These are phyloP conservation scores for Sebastolobus alascanus DNA, from an alignment of 2,797 vertebrate species.

Conservation along the genomic window DNA sequence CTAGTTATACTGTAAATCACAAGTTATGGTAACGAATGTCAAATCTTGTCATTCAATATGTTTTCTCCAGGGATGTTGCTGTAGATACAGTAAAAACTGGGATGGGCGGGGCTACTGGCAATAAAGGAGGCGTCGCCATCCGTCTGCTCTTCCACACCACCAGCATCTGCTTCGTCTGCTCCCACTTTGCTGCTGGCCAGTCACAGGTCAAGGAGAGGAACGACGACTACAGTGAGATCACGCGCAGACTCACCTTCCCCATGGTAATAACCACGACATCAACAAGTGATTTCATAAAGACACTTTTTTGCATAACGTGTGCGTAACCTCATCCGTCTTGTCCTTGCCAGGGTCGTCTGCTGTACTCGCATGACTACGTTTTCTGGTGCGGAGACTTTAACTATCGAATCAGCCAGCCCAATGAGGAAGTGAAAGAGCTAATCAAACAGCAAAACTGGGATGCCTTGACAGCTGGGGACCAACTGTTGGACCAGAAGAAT, in stretches of 20 bases:
- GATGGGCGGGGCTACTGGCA: slow-evolving; percentile 98
- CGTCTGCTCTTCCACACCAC: slow-evolving; percentile 97
- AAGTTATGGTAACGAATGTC: not conserved
- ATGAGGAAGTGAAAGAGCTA: slow-evolving; percentile 97
- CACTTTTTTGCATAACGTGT: not conserved
- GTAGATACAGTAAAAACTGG: slow-evolving; percentile 99
- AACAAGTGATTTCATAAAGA: not conserved
- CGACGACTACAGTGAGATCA: slow-evolving; percentile 96
- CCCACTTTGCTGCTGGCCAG: slow-evolving; percentile 98
- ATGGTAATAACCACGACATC: slow-evolving; percentile 88
- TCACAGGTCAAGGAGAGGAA: slow-evolving; percentile 99
- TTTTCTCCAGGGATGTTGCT: slow-evolving; percentile 92
- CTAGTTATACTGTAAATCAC: no score
- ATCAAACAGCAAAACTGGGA: slow-evolving; percentile 97
- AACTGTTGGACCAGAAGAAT: slow-evolving; percentile 95
- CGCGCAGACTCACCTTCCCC: slow-evolving; percentile 94
- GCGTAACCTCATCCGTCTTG: not conserved
- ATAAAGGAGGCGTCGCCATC: slow-evolving; percentile 98
- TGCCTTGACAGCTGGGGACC: slow-evolving; percentile 93
- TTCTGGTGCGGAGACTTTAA: slow-evolving; percentile 99
- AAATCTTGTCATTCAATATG: not conserved
- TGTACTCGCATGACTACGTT: slow-evolving; percentile 97
- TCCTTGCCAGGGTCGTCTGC: slow-evolving; percentile 91
- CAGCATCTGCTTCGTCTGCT: slow-evolving; percentile 98
- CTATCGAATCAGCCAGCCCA: slow-evolving; percentile 95